Evolutionary conservation across 2,888 invertebrate genomes (phyloP).

Genomic region (Polylopha cassiicola): DNA sequence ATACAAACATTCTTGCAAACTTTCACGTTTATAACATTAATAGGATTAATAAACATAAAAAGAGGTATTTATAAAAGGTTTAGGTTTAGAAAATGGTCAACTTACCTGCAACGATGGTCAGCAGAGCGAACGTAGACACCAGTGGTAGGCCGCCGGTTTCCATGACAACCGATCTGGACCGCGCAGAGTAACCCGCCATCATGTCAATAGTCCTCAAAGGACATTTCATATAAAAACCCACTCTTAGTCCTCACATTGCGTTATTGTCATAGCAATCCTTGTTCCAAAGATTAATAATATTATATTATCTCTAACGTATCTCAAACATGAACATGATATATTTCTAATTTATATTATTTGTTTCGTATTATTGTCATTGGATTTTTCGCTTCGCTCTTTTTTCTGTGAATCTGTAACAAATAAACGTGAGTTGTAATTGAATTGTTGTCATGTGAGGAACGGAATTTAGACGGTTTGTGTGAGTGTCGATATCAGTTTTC

Average conservation of each 20-base stretch:
- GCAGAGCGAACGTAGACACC: conserved; percentile 67
- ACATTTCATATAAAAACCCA: conserved; percentile 36
- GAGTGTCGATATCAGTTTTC: too few relatives aligned
- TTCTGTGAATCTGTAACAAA: conserved; percentile 52
- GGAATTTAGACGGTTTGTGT: too few relatives aligned
- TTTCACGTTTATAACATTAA: too few relatives aligned
- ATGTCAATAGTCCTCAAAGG: conserved; percentile 36
- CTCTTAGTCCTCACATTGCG: conserved; percentile 43
- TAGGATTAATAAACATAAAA: too few relatives aligned
- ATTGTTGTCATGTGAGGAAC: too few relatives aligned
- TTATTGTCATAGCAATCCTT: conserved; percentile 37
- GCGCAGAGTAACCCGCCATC: conserved; percentile 52
- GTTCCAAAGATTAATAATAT: conserved; percentile 31
- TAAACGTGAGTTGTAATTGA: conserved; percentile 22
- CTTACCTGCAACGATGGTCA: conserved; percentile 71
- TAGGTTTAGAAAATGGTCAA: conserved; percentile 10
- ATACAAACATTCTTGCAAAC: too few relatives aligned
- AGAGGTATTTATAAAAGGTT: conserved; percentile 27
- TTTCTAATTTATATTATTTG: conserved; percentile 28
- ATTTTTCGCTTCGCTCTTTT: conserved; percentile 27
- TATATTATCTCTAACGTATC: conserved; percentile 34
- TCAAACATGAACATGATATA: conserved; percentile 27
- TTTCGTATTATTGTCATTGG: conserved; percentile 41
- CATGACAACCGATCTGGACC: conserved; percentile 54
- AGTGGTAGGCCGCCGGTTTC: conserved; percentile 65